Conservation (phyloP, 2,113 vertebrate species). For the Chaetodon auriga region DNA sequence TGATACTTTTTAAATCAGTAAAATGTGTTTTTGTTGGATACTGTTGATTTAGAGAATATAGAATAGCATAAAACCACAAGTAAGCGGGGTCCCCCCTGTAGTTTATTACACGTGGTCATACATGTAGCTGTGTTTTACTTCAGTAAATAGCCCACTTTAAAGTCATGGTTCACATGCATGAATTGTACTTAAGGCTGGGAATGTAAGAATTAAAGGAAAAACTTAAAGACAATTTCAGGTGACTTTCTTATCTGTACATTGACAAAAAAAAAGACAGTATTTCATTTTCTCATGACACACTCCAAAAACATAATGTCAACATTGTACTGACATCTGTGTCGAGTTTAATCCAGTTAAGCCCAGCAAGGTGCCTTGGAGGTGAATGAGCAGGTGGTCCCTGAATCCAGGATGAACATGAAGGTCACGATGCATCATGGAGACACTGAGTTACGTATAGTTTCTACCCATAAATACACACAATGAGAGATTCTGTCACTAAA, state of each 20-base stretch:
- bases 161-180: no score
- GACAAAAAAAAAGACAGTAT: not conserved
- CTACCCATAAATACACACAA: slow-evolving; percentile 8
- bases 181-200: no score
- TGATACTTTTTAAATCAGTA: no score
- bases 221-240: not conserved
- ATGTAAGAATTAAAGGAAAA: not conserved
- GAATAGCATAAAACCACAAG: not conserved
- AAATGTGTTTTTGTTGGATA: not conserved
- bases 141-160: not conserved
- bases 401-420: slow-evolving; percentile 41
- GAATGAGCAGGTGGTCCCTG: slow-evolving; percentile 50
- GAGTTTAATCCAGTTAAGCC: slow-evolving; percentile 47
- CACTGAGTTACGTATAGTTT: not conserved
- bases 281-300: not conserved
- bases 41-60: not conserved
- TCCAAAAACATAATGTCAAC: not conserved
- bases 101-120: no score
- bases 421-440: slow-evolving; percentile 20
- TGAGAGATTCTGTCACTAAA: not conserved
- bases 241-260: not conserved
- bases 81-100: not conserved
- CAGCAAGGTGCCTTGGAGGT: slow-evolving; percentile 52
- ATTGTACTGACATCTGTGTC: slow-evolving; percentile 27
- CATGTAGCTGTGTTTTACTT: no score